Base-by-base conservation (phyloP, 2,888 invertebrate species). In the Gari tellinella region DNA sequence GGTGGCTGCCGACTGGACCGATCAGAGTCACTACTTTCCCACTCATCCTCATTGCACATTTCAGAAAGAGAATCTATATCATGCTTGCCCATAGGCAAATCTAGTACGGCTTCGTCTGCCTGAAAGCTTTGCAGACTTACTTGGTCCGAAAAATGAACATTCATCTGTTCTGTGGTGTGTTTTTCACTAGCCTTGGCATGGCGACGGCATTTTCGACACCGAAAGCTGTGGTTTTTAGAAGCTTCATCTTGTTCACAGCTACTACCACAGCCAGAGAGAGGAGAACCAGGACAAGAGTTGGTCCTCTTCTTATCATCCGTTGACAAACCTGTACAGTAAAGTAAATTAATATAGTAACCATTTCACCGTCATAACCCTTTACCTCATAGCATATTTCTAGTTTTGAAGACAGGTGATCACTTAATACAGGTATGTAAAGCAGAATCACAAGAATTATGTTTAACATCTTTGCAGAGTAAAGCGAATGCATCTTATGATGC, bases 211-310 rank as follows among this genome's bases (percentile, higher is more conserved):
- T 88, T 82, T 10, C 82, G 61, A 55, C 82, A 83, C 37, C 82
- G 77, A 5, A 61, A 51, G 40, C 53, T 69, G 57, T 77, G 69
- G 21, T 53, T 58, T 46, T 60, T 62, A 38, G 77, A 80, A 26
- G 17, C 23, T 14, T 81, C 84, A 25, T 82, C 82, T 25, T 82
- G 80, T 5, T 73, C 83, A 38, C 78, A 70, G 38, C 88, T 82
- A 53, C 80, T 86, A 46, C 89, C 89, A 56, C 88, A 86, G 31
- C 80, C 82, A 0, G 89, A 86, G 3, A 84, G 80, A 1, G 90
- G 89, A 12, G 89, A 89, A 62, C 88, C 85, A 26, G 86, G 85
- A 41, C 83, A 81, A 8, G 85, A 83, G 4, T 56, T 56, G 4
- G 72, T 77, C 48, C 65, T 68, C 52, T 80, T 80, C 51, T 76